Conservation (phyloP, 2,888 invertebrate genomes). For the Synanthedon andrenaeformis region DNA sequence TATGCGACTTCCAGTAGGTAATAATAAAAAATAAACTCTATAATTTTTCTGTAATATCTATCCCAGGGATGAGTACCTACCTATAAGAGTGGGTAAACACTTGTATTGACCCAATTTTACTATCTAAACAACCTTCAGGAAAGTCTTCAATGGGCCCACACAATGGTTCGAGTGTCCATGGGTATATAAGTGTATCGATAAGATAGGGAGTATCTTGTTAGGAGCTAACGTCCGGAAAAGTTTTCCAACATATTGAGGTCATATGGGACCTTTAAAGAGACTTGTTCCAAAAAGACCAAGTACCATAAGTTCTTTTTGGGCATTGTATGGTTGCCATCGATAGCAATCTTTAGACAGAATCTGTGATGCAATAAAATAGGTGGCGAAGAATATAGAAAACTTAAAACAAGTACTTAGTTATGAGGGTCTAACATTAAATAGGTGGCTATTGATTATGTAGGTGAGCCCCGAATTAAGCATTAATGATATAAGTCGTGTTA, state of each 20-base stretch:
- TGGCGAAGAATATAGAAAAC: neutral
- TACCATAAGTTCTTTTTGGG: neutral
- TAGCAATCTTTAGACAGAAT: no score
- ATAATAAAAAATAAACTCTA: no score
- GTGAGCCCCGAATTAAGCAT: no score
- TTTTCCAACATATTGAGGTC: neutral
- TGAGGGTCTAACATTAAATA: neutral
- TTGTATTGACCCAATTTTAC: constrained; percentile 5
- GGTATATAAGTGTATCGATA: neutral
- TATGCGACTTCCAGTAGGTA: no score
- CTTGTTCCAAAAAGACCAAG: neutral
- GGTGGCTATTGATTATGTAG: no score
- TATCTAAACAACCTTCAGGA: constrained; percentile 7
- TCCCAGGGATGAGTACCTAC: no score
- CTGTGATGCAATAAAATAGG: neutral
- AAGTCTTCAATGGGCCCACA: neutral
- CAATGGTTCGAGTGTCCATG: neutral
- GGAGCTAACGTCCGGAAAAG: neutral
- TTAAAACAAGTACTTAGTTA: neutral
- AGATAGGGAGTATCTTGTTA: neutral
- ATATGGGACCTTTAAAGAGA: neutral
- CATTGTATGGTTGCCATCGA: no score
- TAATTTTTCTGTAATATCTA: no score
- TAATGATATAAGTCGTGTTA: no score
- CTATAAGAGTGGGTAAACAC: neutral